Base-by-base conservation (phyloP, 2,888 invertebrate genomes). In the Hyppa rectilinea region DNA sequence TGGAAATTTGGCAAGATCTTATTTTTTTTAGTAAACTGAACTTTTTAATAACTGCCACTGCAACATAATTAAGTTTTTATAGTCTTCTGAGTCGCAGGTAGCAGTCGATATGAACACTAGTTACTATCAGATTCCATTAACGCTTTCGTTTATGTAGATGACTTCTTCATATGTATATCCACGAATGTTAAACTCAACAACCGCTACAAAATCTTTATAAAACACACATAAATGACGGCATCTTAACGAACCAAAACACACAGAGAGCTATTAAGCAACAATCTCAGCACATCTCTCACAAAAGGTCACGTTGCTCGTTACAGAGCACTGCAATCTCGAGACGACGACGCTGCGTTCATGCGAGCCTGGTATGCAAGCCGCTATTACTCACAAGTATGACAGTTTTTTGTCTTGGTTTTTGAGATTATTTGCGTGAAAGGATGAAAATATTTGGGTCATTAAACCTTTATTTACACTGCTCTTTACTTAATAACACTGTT, bases 321-420 rank as follows among this genome's bases (percentile, higher is more conserved):
- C 62, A 55, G 60, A 83, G 78, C 78, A 80, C 80, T 83, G 85
- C 85, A 85, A 87, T 87, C 84, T 85, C 74, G 80, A 70, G 79
- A 73, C 74, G 79, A 73, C 74, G 71, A 72, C 74, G 56, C 78
- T 68, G 56, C 61, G 70, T 65, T 82, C 74, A 74, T 85, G 86
- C 56, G 49, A 61, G 59, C 76, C 84, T 85, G 71, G 84, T 81
- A 84, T 78, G 82, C 81, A 75, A 53, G 67, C 50, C 50, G 58
- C 70, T 69, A 70, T 83, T 83, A 83, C 75, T 67, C 45, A 79
- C 63, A 67, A 79, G 56, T 63, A 72, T 61, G 64, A 67, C 73
- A 61, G 45, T 58, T 66, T 82, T 56, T 65, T 66, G 55, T 72
- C 55, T 53, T 49, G 12, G 14, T 29, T 53, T 74, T 77, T 66